These are phyloP conservation scores for Desmophyllum pertusum DNA, from an alignment of 92 coral and sea anemone genomes.

Conservation along the genomic window DNA sequence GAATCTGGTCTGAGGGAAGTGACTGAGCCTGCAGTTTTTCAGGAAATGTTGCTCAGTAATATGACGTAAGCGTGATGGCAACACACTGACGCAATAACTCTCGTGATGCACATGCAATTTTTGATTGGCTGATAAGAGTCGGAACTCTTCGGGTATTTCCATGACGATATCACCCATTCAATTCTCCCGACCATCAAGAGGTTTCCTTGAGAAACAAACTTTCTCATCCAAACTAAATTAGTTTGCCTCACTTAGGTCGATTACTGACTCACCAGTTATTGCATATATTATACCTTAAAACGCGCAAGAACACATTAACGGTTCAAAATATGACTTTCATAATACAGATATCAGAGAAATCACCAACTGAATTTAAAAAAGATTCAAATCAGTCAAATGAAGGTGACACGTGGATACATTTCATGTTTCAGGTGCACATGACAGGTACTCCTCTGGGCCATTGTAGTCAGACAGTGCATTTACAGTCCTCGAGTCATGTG, in stretches of 20 bases:
- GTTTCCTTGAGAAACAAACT: neutral
- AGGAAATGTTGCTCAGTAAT: too few species aligned
- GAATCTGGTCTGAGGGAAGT: too few species aligned
- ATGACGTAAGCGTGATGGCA: too few species aligned
- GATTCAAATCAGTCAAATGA: neutral
- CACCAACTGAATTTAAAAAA: neutral
- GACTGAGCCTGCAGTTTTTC: too few species aligned
- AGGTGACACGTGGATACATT: neutral
- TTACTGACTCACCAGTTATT: neutral
- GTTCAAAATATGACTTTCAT: neutral
- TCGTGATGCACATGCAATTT: neutral
- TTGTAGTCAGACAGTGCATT: conserved; percentile 77
- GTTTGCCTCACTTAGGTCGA: neutral
- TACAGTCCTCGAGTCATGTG: conserved; percentile 84
- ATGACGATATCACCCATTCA: neutral
- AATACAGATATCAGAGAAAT: neutral
- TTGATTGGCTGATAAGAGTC: neutral
- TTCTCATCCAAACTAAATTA: neutral
- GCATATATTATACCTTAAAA: neutral
- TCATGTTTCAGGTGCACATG: conserved; percentile 43
- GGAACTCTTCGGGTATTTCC: neutral
- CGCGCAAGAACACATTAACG: neutral
- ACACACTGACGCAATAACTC: too few species aligned
- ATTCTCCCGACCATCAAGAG: neutral
- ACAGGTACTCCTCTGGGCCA: conserved; percentile 76